phyloP scores from a whole-genome alignment of 2,113 vertebrate species.

The Gila orcuttii region DNA sequence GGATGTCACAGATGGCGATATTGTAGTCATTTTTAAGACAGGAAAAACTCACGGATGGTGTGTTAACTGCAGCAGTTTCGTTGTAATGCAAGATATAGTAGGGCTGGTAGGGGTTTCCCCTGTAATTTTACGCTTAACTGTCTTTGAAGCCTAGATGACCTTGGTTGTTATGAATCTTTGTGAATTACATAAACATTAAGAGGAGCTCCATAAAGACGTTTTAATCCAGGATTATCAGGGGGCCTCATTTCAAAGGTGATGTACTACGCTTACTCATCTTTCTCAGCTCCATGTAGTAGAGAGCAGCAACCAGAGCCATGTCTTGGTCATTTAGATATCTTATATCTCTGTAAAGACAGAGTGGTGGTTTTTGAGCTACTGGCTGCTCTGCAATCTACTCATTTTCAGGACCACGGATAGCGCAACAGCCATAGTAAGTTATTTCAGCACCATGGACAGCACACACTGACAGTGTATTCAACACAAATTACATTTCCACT shows the following conservation, averaged over 20 bases:
- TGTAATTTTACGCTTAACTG: slow-evolving; percentile 20
- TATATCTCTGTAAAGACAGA: slow-evolving; percentile 6
- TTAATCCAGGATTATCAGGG: slow-evolving; percentile 50
- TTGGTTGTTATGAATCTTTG: slow-evolving; percentile 7
- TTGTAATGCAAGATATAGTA: slow-evolving; percentile 1
- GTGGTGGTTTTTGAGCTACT: background rate
- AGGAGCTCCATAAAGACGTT: slow-evolving; percentile 11
- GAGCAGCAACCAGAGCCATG: background rate
- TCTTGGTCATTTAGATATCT: background rate
- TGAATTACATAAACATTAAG: background rate
- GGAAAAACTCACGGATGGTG: background rate
- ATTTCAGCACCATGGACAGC: slow-evolving; percentile 32
- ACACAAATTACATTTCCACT: background rate
- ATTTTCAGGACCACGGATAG: slow-evolving; percentile 66
- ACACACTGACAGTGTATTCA: background rate
- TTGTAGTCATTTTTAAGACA: background rate
- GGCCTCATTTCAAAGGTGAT: slow-evolving; percentile 42
- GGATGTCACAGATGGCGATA: background rate
- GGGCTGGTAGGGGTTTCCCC: background rate
- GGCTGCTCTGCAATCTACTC: slow-evolving; percentile 58
- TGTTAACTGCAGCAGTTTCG: background rate
- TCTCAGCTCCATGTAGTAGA: slow-evolving; percentile 5
- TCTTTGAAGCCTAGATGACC: slow-evolving; percentile 25
- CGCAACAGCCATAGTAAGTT: slow-evolving; percentile 18
- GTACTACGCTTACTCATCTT: slow-evolving; percentile 46